phyloP scores from a whole-genome alignment of 2,888 invertebrate genomes.

The Folsomia manolachei region DNA sequence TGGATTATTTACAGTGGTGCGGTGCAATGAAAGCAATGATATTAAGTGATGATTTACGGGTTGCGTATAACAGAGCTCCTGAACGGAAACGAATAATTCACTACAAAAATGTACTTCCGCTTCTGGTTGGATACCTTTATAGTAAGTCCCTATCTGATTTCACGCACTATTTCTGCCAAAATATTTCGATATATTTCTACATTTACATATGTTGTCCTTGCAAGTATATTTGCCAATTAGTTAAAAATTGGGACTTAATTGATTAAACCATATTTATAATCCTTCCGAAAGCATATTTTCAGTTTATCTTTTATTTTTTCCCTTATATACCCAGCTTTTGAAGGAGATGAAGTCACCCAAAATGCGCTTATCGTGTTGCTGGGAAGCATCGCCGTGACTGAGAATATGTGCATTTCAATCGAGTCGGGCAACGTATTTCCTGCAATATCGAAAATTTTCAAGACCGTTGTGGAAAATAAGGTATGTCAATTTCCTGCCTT shows the following conservation, averaged over 20 bases:
- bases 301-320: no score
- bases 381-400: slow-evolving; percentile 38
- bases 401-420: slow-evolving; percentile 35
- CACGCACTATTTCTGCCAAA: no score
- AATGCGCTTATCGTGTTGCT: slow-evolving; percentile 42
- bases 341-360: slow-evolving; percentile 31
- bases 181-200: no score
- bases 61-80: slow-evolving; percentile 40
- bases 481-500: slow-evolving; percentile 9
- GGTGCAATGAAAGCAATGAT: slow-evolving; percentile 38
- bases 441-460: slow-evolving; percentile 35
- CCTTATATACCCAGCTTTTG: no score
- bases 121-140: slow-evolving; percentile 22
- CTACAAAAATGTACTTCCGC: slow-evolving; percentile 20
- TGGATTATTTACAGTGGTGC: slow-evolving; percentile 48
- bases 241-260: no score
- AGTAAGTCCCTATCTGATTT: no score
- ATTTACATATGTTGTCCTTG: no score
- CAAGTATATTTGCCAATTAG: no score
- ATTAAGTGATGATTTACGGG: slow-evolving; percentile 41
- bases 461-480: slow-evolving; percentile 16
- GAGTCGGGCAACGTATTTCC: slow-evolving; percentile 32
- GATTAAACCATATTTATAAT: no score
- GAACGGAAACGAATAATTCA: slow-evolving; percentile 40
- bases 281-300: no score